Evolutionary conservation across 2,797 vertebrate genomes (phyloP), one percentile per base, ranked within the genome.

Genomic region (Pygocentrus nattereri): DNA sequence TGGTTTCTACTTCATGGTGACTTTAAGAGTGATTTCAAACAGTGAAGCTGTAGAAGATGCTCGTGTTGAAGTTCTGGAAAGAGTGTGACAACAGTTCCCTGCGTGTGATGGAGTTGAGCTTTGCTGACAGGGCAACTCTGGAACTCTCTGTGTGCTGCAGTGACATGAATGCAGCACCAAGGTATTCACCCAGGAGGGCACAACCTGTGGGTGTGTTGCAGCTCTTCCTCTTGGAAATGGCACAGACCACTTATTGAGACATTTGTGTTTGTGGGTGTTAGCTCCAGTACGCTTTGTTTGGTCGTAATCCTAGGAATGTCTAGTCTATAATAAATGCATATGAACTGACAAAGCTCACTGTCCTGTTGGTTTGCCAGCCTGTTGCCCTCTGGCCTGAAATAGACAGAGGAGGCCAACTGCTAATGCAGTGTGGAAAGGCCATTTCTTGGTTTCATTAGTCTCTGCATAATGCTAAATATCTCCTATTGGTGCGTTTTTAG

Each of bases 121-220:
- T 74, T 88, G 90, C 91, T 90, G 90, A 91, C 86, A 86, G 67
- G 81, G 87, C 91, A 90, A 85, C 84, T 92, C 84, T 89, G 13
- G 58, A 91, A 89, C 86, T 82, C 83, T 86, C 79, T 83, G 65
- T 85, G 82, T 86, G 79, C 78, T 74, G 84, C 84, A 64, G 80
- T 67, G 74, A 88, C 89, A 89, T 88, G 81, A 88, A 89, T 80
- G 71, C 82, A 79, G 74, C 80, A 80, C 88, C 80, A 85, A 85
- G 88, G 86, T 85, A 79, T 84, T 80, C 85, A 81, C 86, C 85
- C 85, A 87, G 87, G 77, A 88, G 86, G 30, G 25, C 78, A 74
- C 69, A 74, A 76, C 75, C 76, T 85, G 49, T 74, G 74, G 30
- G 67, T 52, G 72, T 62, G 68, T 76, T 61, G 62, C 58, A 49